phyloP scores from a whole-genome alignment of 2,113 vertebrate species.

The pig (Sus scrofa) region DNA sequence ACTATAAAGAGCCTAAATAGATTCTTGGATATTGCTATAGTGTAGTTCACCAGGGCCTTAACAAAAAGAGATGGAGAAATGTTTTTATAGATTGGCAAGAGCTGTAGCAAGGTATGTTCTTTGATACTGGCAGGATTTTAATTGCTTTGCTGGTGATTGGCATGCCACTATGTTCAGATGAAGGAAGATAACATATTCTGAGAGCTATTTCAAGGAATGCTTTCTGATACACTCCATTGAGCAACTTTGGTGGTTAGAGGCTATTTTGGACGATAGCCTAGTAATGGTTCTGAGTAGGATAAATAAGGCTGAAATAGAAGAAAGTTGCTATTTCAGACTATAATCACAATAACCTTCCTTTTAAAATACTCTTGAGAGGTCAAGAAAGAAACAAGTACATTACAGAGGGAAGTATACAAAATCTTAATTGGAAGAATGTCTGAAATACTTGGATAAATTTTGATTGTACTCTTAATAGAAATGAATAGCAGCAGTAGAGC shows the following conservation, averaged over 20 bases:
- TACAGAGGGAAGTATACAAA: conserved; percentile 66
- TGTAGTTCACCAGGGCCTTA: conserved; percentile 27
- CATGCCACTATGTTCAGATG: conserved; percentile 82
- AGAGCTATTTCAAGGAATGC: conserved; percentile 83
- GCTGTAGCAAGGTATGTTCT: conserved; percentile 76
- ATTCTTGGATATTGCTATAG: conserved; percentile 70
- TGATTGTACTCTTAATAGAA: conserved; percentile 73
- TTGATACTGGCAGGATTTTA: conserved; percentile 89
- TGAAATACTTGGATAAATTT: conserved; percentile 69
- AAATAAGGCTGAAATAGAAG: conserved; percentile 83
- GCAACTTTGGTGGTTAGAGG: conserved; percentile 85
- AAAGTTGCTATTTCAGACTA: conserved; percentile 70
- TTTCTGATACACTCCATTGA: conserved; percentile 85
- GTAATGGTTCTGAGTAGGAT: conserved; percentile 82
- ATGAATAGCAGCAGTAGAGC: conserved; percentile 78
- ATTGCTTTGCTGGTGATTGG: conserved; percentile 88
- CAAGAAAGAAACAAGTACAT: conserved; percentile 68
- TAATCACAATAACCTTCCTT: conserved; percentile 78
- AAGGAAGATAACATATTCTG: conserved; percentile 82
- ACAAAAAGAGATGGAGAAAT: conserved; percentile 78
- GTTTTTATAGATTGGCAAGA: conserved; percentile 82
- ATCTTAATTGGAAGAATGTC: conserved; percentile 74
- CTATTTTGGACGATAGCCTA: conserved; percentile 87
- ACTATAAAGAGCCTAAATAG: conserved; percentile 66
- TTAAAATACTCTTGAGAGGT: conserved; percentile 78